A percentile compares a stretch with the other conserved stretches of the same genome.
These are phyloP conservation scores for Strix aluco DNA, from an alignment of 2,113 vertebrate species.

Conservation along the genomic window DNA sequence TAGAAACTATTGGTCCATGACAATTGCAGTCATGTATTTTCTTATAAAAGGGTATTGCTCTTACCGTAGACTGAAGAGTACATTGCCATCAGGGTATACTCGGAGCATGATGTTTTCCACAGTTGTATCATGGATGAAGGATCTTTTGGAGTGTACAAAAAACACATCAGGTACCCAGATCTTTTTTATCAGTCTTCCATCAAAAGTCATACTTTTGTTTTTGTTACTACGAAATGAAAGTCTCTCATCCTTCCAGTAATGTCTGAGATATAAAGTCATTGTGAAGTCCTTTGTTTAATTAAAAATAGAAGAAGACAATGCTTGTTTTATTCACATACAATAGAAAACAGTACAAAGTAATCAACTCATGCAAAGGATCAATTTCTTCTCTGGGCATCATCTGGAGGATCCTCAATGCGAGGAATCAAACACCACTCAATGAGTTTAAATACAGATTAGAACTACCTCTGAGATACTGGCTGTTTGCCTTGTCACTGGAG, in stretches of 20 bases:
- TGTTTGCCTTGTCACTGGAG: not conserved
- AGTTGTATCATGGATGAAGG: constrained; percentile 92
- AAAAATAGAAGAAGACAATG: constrained; percentile 16
- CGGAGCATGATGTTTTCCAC: constrained; percentile 91
- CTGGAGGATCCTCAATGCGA: not conserved
- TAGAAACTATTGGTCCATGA: not conserved
- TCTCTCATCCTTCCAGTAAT: constrained; percentile 96
- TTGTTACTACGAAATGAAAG: constrained; percentile 87
- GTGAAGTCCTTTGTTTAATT: constrained; percentile 85
- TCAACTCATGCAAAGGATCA: not conserved
- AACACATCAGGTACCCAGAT: constrained; percentile 95
- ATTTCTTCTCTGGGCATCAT: not conserved
- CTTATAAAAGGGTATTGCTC: not conserved
- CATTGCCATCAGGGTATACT: constrained; percentile 86
- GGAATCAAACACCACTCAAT: not conserved
- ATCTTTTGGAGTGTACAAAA: constrained; percentile 93
- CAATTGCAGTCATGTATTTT: not conserved
- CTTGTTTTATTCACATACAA: not conserved
- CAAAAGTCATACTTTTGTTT: constrained; percentile 92
- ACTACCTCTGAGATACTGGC: not conserved
- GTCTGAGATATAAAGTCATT: constrained; percentile 92
- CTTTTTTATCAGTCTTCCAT: constrained; percentile 89
- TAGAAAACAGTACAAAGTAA: not conserved
- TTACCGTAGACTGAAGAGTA: constrained; percentile 91
- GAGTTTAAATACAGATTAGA: not conserved